Evolutionary conservation across 2,797 vertebrate genomes (phyloP).

Genomic region (Gobio occitaniae): DNA sequence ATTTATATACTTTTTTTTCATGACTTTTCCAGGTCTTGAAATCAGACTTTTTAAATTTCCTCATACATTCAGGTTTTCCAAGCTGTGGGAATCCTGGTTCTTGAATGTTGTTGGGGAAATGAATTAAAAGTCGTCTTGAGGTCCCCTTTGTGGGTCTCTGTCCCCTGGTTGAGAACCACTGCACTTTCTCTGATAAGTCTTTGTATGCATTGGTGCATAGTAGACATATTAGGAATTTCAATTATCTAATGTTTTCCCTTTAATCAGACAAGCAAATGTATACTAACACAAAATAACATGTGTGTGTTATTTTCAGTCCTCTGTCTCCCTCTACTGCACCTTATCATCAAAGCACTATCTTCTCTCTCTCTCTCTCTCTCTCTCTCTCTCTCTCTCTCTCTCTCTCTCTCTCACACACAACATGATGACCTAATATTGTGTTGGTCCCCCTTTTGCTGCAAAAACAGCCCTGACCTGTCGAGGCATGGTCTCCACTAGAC

Average conservation of each 20-base stretch:
- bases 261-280: neutral
- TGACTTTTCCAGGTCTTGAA: too few species aligned
- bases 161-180: neutral
- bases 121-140: neutral
- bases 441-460: too few species aligned
- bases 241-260: neutral
- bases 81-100: neutral
- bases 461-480: too few species aligned
- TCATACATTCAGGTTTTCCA: neutral
- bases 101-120: neutral
- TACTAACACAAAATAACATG: neutral
- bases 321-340: neutral
- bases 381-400: too few species aligned
- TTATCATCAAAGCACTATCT: neutral
- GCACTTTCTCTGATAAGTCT: neutral
- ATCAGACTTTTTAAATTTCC: neutral
- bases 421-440: too few species aligned
- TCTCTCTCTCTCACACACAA: too few species aligned
- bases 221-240: neutral
- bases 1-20: too few species aligned
- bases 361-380: too few species aligned
- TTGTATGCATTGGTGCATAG: neutral
- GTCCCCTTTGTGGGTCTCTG: neutral
- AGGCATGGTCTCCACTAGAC: too few species aligned
- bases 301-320: neutral